Evolutionary conservation across 35 echinoderm and acorn worm genomes (phyloP), one percentile per base, ranked within the genome.

Genomic region (Strongylocentrotus purpuratus): DNA sequence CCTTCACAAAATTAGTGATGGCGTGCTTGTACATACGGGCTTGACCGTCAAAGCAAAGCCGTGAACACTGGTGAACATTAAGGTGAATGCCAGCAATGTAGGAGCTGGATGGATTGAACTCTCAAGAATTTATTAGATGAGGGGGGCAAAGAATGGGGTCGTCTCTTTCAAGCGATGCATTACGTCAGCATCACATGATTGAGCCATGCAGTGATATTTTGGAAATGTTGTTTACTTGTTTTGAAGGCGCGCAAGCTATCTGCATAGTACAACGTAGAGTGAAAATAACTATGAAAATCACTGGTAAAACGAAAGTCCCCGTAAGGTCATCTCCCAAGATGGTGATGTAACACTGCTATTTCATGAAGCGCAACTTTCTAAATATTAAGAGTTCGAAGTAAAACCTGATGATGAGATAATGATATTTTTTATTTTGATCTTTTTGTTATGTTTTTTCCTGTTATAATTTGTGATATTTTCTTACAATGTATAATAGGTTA

Each of bases 111-210:
- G 65, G 65, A 78, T n/a, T 78, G 65, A 78, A 28, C 65, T 78
- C 65, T 78, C 65, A 78, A 78, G 65, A 78, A 78, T 78, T 22
- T 78, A 78, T 78, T 78, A 22, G 65, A 78, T 78, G 65, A 78
- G 17, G 65, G 65, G 20, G 65, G 65, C 65, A 71, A 7, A 78
- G 65, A 78, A 25, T 22, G 65, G 65, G 65, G 65, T 78, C 65
- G 65, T 78, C 65, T 22, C 15, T 78, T 78, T 78, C 65, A 78
- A 78, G 65, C 65, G 20, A 3, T 28, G 20, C 22, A 78, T 78
- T 78, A 78, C 65, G 65, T 78, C 65, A 78, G 65, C 65, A 78
- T 28, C 65, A 78, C 22, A 78, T n/a, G 65, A 78, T 78, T 22
- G 65, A 78, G 65, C 7, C 28, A n/a, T 28, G 65, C 20, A 15